These are phyloP conservation scores for Nasonia giraulti DNA, from an alignment of 1,140 invertebrate species.

Conservation along the genomic window DNA sequence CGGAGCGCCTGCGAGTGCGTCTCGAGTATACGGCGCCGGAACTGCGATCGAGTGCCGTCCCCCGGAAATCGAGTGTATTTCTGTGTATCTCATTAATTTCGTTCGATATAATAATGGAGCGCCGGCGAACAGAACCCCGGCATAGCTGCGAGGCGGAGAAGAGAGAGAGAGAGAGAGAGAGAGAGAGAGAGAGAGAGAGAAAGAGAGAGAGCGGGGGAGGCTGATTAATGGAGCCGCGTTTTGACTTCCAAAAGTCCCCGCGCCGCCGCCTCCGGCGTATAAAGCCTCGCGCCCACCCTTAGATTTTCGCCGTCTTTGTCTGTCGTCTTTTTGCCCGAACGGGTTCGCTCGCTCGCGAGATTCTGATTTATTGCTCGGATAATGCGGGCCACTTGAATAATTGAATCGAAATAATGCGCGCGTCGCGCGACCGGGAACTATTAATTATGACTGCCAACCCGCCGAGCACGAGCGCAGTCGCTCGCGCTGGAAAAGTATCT, in stretches of 20 bases:
- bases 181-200: not conserved
- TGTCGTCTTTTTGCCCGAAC: conserved; percentile 19
- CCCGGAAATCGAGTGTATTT: conserved; percentile 74
- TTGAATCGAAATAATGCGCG: conserved; percentile 63
- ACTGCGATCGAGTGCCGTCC: conserved; percentile 36
- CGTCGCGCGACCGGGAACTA: conserved; percentile 28
- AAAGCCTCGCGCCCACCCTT: conserved; percentile 29
- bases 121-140: not conserved
- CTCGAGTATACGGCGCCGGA: conserved; percentile 53
- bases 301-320: conserved; percentile 52
- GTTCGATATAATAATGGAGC: conserved; percentile 73
- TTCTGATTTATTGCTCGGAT: conserved; percentile 67
- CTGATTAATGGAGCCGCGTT: conserved; percentile 72
- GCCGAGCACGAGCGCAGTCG: not conserved
- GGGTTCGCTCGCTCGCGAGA: conserved; percentile 53
- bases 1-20: conserved; percentile 25
- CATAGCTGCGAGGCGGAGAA: not conserved
- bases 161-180: not conserved
- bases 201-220: conserved; percentile 48
- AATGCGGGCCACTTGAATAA: conserved; percentile 66
- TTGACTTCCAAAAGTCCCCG: conserved; percentile 64
- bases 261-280: not conserved
- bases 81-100: conserved; percentile 75
- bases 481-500: conserved; percentile 24
- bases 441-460: conserved; percentile 48